Evolutionary conservation across 1,140 invertebrate species (phyloP).

Genomic region (Lepidurus couesii): DNA sequence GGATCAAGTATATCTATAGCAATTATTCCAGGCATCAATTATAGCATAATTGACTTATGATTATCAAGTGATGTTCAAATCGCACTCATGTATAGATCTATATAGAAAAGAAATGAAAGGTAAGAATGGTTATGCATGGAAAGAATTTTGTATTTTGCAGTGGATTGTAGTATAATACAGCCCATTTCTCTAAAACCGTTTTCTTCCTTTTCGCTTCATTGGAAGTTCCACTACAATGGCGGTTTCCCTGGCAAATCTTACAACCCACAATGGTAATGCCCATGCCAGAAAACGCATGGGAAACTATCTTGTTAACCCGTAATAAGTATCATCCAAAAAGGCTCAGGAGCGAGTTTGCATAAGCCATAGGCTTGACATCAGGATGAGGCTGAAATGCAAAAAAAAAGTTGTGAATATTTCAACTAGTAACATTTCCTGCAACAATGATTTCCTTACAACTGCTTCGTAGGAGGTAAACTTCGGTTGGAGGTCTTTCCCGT

Average conservation of each 20-base stretch:
- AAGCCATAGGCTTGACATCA: constrained; percentile 93
- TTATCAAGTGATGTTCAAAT: background rate
- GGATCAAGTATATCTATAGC: no score
- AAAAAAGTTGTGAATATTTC: constrained; percentile 36
- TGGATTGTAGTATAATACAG: background rate
- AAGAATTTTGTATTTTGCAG: background rate
- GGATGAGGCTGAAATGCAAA: constrained; percentile 78
- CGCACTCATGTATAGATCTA: background rate
- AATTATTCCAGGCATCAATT: no score
- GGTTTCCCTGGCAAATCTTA: background rate
- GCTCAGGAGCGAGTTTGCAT: constrained; percentile 70
- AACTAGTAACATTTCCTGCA: constrained; percentile 29
- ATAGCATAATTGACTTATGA: background rate
- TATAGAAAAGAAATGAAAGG: background rate
- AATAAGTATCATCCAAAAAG: constrained; percentile 51
- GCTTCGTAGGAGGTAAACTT: constrained; percentile 87
- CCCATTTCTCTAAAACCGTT: background rate
- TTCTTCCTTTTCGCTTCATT: background rate
- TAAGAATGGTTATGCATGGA: background rate
- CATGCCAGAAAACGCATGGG: background rate
- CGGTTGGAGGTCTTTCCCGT: constrained; percentile 82
- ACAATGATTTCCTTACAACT: constrained; percentile 63
- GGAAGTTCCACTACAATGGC: constrained; percentile 3
- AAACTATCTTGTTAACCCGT: background rate
- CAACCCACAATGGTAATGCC: background rate